Base-by-base conservation (phyloP, 30 jellyfish, hydroid and myxozoan genomes). In the Aurelia sp. region DNA sequence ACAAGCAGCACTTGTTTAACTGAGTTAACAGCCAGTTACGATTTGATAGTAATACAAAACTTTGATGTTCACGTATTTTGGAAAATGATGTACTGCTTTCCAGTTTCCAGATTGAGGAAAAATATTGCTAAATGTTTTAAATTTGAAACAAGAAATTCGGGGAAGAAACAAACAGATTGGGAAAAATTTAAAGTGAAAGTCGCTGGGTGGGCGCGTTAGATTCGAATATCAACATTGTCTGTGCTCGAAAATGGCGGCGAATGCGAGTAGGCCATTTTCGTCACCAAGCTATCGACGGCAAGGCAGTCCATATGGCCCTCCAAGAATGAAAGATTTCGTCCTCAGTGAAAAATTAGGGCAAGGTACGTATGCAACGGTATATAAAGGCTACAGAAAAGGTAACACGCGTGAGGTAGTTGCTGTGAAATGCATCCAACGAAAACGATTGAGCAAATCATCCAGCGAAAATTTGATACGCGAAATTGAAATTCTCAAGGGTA, bases 331-430 rank as follows among this genome's bases (percentile, higher is more conserved):
- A 64, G 96, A 92, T 47, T 92, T 85, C 48, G 85, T 92, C 55
- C 74, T 92, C 23, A 74, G 95, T n/a, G 95, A 86, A 61, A 92
- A 79, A 80, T 89, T 92, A 17, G 98, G 98, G 11, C 93, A 92
- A 86, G 98, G 98, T 19, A 86, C 96, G 55, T 92, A 92, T 74
- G 98, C 98, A 48, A 71, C 96, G 21, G 98, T 92, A 4, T 92
- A 70, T 62, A 92, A 92, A 82, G 98, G 98, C 19, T 92, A 73
- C 71, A 64, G 95, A 19, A 86, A 86, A 82, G 98, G 96, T 11
- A 63, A 74, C 40, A 81, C 41, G 8, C 86, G 98, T 3, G 98
- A 92, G 66, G 88, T 86, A 6, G 98, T 92, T 11, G 98, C 98
- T 17, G 98, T 92, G n/a, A 92, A 92, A 67, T 92, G 98, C 61